phyloP scores from a whole-genome alignment of 1,140 invertebrate species.

The Nymphalis io region DNA sequence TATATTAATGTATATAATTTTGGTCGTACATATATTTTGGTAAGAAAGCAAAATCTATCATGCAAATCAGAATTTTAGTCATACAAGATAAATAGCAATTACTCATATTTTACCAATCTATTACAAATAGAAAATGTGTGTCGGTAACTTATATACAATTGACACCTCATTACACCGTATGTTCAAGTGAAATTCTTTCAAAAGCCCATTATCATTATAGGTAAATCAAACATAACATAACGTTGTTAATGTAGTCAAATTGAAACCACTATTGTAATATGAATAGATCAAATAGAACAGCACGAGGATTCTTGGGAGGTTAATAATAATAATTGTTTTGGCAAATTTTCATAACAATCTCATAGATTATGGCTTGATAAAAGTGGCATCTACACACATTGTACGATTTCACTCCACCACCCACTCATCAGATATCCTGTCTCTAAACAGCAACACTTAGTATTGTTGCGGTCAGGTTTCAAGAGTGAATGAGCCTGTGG shows the following conservation, averaged over 20 bases:
- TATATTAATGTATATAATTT: too few relatives aligned
- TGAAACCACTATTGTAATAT: conserved; percentile 55
- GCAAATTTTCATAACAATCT: conserved; percentile 48
- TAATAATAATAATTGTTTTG: conserved; percentile 52
- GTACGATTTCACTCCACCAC: too few relatives aligned
- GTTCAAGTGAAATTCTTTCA: conserved; percentile 49
- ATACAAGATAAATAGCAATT: background rate
- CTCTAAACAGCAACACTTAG: too few relatives aligned
- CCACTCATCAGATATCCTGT: too few relatives aligned
- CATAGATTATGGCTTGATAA: conserved; percentile 5
- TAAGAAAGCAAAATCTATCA: too few relatives aligned
- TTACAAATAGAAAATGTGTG: background rate
- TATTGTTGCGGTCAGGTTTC: too few relatives aligned
- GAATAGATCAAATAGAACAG: conserved; percentile 51
- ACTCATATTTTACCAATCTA: too few relatives aligned
- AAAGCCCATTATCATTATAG: conserved; percentile 46
- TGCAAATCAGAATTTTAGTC: background rate
- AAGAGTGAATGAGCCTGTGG: too few relatives aligned
- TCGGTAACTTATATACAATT: conserved; percentile 12
- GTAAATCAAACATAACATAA: conserved; percentile 43
- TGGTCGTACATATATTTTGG: too few relatives aligned
- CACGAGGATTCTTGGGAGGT: conserved; percentile 43
- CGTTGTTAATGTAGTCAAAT: conserved; percentile 54
- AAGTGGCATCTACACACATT: conserved; percentile 9
- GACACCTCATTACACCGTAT: conserved; percentile 37